phyloP scores from a whole-genome alignment of 2,888 invertebrate species.

The Sturmia bella region DNA sequence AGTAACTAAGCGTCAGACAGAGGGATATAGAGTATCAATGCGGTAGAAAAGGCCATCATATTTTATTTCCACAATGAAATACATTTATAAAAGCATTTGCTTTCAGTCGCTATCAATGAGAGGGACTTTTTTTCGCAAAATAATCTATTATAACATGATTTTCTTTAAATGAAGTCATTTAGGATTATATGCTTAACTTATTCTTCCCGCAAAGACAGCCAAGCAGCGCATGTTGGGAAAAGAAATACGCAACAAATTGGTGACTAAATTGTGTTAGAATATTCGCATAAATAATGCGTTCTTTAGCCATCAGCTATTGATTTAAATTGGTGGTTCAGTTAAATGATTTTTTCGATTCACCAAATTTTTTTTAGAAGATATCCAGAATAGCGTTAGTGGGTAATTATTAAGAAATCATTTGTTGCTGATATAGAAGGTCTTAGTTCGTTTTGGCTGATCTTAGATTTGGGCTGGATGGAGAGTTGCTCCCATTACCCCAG shows the following conservation, averaged over 20 bases:
- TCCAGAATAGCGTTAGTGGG: too few species aligned
- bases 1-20: not conserved
- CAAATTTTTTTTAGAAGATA: too few species aligned
- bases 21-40: not conserved
- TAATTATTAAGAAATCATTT: too few species aligned
- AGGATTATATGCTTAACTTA: slow-evolving; percentile 52
- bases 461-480: too few species aligned
- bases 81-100: not conserved
- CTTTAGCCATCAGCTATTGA: too few species aligned
- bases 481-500: too few species aligned
- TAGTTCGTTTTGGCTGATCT: too few species aligned
- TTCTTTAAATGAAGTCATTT: slow-evolving; percentile 62
- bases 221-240: not conserved
- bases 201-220: not conserved
- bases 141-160: slow-evolving; percentile 62
- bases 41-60: not conserved
- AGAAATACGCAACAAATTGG: too few species aligned
- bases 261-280: too few species aligned
- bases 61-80: not conserved
- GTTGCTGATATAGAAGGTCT: too few species aligned
- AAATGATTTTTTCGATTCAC: too few species aligned
- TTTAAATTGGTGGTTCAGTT: too few species aligned
- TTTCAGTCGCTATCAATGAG: slow-evolving; percentile 45
- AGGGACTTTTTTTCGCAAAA: slow-evolving; percentile 28
- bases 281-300: not conserved